Evolutionary conservation across 2,113 vertebrate genomes (phyloP), one percentile per base, ranked within the genome.

Genomic region (Nothoprocta perdicaria): DNA sequence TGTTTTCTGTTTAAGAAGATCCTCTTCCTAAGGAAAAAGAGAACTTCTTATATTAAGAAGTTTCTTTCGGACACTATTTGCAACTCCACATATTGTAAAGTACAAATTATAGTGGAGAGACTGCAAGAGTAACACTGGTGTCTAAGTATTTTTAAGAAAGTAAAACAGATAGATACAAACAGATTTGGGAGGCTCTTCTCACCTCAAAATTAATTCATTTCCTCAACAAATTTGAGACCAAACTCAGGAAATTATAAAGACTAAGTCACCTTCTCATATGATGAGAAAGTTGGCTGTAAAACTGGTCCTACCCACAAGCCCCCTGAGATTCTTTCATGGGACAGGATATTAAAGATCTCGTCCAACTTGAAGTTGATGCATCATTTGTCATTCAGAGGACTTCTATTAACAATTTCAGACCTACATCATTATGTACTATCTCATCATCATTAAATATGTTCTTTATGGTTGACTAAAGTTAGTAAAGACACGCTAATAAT

Each of bases 391-490:
- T 40, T 52, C 31, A 57, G 46, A 68, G 31, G 68, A 52, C 31
- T 95, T 82, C 81, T 74, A 74, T 75, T 91, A 87, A 89, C 90
- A 91, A 48, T 65, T 85, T 93, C 46, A 84, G 72, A 67, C 78
- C 72, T 90, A 74, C 67, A 80, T 93, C 63, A 89, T 90, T 96
- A 85, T 63, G 67, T 33, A 80, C 12, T 60, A 76, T 88, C 71
- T 94, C 67, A 71, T 72, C 75, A 43, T 77, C 78, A 85, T 93
- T 93, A 95, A 83, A 10, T 66, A 29, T 35, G 67, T 65, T 93
- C 84, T 95, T 95, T 86, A 94, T 87, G 89, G 72, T 72, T 93
- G 91, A 95, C 86, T 93, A 94, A 92, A 91, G 94, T 92, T 90
- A 94, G 81, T 52, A 87, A 84, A 94, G 91, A 78, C 65, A 88